Conservation (phyloP, 2,113 vertebrate genomes). For the Mastomys coucha region DNA sequence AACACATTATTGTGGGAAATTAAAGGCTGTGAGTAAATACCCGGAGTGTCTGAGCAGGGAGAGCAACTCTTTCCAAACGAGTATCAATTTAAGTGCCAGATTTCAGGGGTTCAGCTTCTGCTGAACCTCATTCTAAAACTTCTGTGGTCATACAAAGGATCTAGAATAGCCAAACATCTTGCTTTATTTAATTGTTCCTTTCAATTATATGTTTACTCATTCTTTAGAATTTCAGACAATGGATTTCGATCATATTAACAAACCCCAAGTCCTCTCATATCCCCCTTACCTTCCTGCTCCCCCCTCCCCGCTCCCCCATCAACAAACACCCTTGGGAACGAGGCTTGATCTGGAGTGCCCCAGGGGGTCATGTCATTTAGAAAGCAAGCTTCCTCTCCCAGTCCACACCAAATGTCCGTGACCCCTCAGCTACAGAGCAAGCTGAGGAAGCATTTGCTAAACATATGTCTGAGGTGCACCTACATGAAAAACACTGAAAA, state of each 20-base stretch:
- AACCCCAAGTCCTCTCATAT: background rate
- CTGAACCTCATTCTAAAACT: slow-evolving; percentile 56
- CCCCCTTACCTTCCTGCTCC: background rate
- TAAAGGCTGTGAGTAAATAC: slow-evolving; percentile 46
- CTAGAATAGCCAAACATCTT: background rate
- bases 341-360: background rate
- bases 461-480: background rate
- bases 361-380: background rate
- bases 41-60: background rate
- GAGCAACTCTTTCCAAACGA: slow-evolving; percentile 16
- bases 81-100: slow-evolving; percentile 38
- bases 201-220: background rate
- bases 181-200: background rate
- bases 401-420: background rate
- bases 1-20: slow-evolving; percentile 39
- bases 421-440: background rate
- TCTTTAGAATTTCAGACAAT: background rate
- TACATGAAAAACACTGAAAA: background rate
- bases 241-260: background rate
- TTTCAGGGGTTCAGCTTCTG: background rate
- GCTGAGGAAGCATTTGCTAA: slow-evolving; percentile 23
- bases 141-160: slow-evolving; percentile 34
- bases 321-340: background rate
- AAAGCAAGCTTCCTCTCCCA: background rate
- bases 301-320: too few relatives aligned